Evolutionary conservation across 53 echinoderm and acorn worm species (phyloP).

Genomic region (Glandiceps talaboti): DNA sequence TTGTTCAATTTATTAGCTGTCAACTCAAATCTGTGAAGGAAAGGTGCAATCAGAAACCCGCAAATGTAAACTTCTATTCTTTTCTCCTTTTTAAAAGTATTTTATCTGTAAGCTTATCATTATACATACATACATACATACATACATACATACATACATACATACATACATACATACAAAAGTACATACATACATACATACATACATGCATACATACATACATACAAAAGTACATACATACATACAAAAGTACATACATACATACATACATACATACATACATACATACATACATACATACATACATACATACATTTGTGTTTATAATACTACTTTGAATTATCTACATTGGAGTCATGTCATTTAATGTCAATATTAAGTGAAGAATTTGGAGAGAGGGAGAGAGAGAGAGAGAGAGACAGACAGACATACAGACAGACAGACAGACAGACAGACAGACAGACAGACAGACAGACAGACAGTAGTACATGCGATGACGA

Average conservation of each 20-base stretch:
- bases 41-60: no score
- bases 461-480: background rate
- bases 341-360: background rate
- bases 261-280: background rate
- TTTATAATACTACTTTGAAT: background rate
- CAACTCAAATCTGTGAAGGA: no score
- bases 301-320: background rate
- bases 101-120: no score
- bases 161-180: background rate
- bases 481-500: no score
- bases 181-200: background rate
- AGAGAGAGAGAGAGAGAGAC: background rate
- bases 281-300: background rate
- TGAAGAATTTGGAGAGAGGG: background rate
- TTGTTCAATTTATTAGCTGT: no score
- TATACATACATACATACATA: no score
- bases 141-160: background rate
- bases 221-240: background rate
- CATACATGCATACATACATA: background rate
- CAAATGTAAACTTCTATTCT: no score
- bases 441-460: background rate
- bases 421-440: background rate
- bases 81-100: no score
- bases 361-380: no score
- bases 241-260: background rate